phyloP scores from a whole-genome alignment of 2,113 vertebrate species.

The Cyprinodon brontotheroides region DNA sequence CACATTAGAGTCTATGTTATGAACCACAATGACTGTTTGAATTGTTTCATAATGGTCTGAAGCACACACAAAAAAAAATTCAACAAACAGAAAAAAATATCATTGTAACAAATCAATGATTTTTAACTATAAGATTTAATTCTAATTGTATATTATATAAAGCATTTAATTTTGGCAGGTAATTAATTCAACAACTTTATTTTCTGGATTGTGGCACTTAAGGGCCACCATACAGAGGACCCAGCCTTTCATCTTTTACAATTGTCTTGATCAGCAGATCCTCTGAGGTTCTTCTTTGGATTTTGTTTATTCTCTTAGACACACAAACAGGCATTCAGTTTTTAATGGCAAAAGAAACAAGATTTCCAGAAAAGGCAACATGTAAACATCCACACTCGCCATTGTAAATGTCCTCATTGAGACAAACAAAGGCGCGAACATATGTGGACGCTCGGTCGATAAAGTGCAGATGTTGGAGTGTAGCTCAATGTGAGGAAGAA shows the following conservation, averaged over 20 bases:
- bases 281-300: background rate
- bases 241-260: background rate
- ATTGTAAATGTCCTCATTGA: conserved; percentile 48
- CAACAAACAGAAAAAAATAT: background rate
- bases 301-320: conserved; percentile 19
- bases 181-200: background rate
- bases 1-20: background rate
- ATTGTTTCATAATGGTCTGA: background rate
- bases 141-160: background rate
- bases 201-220: background rate
- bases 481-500: conserved; percentile 30
- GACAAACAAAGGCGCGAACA: conserved; percentile 50
- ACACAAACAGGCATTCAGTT: conserved; percentile 21
- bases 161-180: background rate
- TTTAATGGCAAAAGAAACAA: conserved; percentile 44
- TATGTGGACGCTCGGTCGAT: conserved; percentile 32
- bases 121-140: too few species aligned
- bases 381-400: conserved; percentile 44
- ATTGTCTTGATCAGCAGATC: background rate
- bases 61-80: background rate
- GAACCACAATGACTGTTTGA: background rate
- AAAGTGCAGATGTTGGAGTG: conserved; percentile 61
- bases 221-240: background rate
- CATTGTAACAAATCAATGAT: too few species aligned
- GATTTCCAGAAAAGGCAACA: conserved; percentile 53